These are phyloP conservation scores for Aegithalos caudatus DNA, from an alignment of 2,113 vertebrate species.

Conservation along the genomic window DNA sequence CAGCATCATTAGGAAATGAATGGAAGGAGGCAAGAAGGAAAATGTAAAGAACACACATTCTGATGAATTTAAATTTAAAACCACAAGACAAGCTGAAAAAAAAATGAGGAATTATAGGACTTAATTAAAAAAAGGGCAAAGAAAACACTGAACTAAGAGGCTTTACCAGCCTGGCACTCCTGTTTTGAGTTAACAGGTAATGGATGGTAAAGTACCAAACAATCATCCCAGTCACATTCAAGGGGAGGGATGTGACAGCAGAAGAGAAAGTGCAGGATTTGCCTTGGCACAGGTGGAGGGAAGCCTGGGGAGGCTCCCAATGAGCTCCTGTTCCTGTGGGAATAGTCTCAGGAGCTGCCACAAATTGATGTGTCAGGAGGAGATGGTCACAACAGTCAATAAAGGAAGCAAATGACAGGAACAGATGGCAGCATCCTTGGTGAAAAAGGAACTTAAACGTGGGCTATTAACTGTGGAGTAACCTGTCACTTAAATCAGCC, in stretches of 20 bases:
- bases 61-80: not conserved
- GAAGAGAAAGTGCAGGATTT: not conserved
- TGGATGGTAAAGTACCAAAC: not conserved
- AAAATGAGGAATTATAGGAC: not conserved
- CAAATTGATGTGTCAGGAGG: not conserved
- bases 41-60: accelerated
- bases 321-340: not conserved
- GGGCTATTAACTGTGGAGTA: not conserved
- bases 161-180: not conserved
- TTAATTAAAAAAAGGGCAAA: not conserved
- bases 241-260: not conserved
- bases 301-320: not conserved
- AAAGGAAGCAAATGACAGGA: not conserved
- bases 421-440: not conserved
- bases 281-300: not conserved
- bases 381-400: not conserved
- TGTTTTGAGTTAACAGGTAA: not conserved
- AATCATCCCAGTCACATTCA: not conserved
- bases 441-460: not conserved
- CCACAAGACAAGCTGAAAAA: not conserved
- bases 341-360: not conserved
- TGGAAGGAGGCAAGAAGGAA: not conserved
- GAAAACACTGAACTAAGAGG: not conserved
- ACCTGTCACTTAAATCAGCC: not conserved
- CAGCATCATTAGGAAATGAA: not conserved